A percentile compares a stretch with the other conserved stretches of the same genome.
These are phyloP conservation scores for Aphodius granarius DNA, from an alignment of 2,888 invertebrate genomes.

Conservation along the genomic window DNA sequence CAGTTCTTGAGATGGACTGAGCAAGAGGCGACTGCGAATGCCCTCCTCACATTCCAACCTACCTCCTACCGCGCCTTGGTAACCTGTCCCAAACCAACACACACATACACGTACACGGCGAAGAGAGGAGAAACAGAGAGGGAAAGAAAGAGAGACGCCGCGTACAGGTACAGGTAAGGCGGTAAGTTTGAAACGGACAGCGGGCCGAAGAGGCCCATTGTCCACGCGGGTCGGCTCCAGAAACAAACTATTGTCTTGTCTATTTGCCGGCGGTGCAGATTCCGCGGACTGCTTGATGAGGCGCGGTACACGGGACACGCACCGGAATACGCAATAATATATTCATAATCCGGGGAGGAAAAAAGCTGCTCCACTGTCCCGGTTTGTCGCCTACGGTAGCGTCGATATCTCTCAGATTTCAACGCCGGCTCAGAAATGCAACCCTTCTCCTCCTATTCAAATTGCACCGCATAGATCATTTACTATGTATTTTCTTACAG, in stretches of 20 bases:
- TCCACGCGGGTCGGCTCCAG: constrained; percentile 31
- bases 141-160: background rate
- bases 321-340: constrained; percentile 47
- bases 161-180: constrained; percentile 42
- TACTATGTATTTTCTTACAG: no score
- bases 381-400: constrained; percentile 30
- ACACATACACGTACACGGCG: constrained; percentile 9
- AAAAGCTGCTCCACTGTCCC: constrained; percentile 38
- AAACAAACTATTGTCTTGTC: constrained; percentile 53
- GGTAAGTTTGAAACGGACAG: constrained; percentile 46
- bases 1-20: constrained; percentile 51
- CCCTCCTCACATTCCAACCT: constrained; percentile 54
- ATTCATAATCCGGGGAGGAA: constrained; percentile 45
- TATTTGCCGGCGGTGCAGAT: constrained; percentile 44
- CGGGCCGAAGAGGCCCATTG: constrained; percentile 35
- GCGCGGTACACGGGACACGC: background rate
- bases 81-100: constrained; percentile 40
- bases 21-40: constrained; percentile 46
- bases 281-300: constrained; percentile 21
- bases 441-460: background rate
- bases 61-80: constrained; percentile 50
- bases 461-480: background rate
- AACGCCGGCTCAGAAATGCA: constrained; percentile 10
- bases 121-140: background rate
- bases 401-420: constrained; percentile 28